Evolutionary conservation across 2,113 vertebrate genomes (phyloP), one percentile per base, ranked within the genome.

Genomic region (Porphyrio hochstetteri): DNA sequence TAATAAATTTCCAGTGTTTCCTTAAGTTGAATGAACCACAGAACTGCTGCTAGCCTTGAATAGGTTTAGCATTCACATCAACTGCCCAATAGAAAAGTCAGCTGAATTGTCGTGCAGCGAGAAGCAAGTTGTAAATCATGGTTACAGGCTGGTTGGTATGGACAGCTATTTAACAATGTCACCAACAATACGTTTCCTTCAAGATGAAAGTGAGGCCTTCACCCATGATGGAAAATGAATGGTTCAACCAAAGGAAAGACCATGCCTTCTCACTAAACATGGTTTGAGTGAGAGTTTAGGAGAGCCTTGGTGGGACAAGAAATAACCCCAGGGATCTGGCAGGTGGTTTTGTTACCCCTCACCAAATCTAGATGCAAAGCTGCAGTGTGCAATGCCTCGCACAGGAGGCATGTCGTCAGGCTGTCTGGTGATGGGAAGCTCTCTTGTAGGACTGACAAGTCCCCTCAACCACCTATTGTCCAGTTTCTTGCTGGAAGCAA

Each of bases 1-100:
- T 96, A 97, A 98, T 98, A 98, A 97, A 98, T 98, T 97, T 97
- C 88, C 85, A 93, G 71, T 90, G 92, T 97, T 96, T 97, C 96
- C 97, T 97, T 71, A 93, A 95, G 68, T 95, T 97, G 97, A 96
- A 96, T 96, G 96, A 95, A 97, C 96, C 74, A 57, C 97, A 97
- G 96, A 98, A 96, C 97, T 92, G 77, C 86, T 95, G 81, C 92
- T 97, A 93, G 96, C 94, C 97, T 97, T 97, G 97, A 94, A 95
- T 76, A 65, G 92, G 84, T 96, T 92, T 92, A 82, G 40, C 35
- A 5, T 74, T 96, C 94, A 93, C 81, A 78, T 95, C 96, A 70
- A 52, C 82, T 95, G 83, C 97, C 97, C 97, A 94, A 94, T 67
- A 93, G 97, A 96, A 97, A 97, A 89, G 87, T 94, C 96, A 96